These are phyloP conservation scores for Drosophila funebris DNA, from an alignment of 1,140 invertebrate genomes.

Conservation along the genomic window DNA sequence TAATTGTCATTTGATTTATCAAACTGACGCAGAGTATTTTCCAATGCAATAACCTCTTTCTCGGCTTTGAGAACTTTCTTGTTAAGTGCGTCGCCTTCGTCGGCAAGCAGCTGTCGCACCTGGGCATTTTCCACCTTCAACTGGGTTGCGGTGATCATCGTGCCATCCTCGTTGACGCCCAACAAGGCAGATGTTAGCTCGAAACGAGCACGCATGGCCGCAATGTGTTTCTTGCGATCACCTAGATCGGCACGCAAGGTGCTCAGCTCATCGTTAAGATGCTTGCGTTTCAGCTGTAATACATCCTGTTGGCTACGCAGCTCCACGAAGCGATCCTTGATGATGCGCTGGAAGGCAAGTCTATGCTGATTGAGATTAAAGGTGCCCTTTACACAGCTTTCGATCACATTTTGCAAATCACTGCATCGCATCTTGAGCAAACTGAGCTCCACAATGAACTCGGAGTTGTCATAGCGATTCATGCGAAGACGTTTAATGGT, in stretches of 20 bases:
- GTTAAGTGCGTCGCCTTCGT: slow-evolving; percentile 88
- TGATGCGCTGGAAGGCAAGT: slow-evolving; percentile 85
- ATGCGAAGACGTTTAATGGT: slow-evolving; percentile 85
- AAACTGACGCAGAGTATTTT: slow-evolving; percentile 88
- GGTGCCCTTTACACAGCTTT: slow-evolving; percentile 85
- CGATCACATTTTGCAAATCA: slow-evolving; percentile 85
- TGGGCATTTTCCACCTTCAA: slow-evolving; percentile 87
- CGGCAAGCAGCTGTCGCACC: slow-evolving; percentile 86
- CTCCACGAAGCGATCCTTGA: slow-evolving; percentile 86
- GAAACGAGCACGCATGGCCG: slow-evolving; percentile 85
- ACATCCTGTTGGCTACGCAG: slow-evolving; percentile 86
- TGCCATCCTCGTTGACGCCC: slow-evolving; percentile 85
- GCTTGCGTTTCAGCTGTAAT: slow-evolving; percentile 85
- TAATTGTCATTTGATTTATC: slow-evolving; percentile 87
- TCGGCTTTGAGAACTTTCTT: slow-evolving; percentile 87
- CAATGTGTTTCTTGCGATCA: slow-evolving; percentile 85
- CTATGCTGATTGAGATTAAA: slow-evolving; percentile 86
- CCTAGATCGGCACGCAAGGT: slow-evolving; percentile 85
- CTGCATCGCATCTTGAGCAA: slow-evolving; percentile 85
- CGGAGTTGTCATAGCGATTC: slow-evolving; percentile 84
- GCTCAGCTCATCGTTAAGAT: slow-evolving; percentile 85
- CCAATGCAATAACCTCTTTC: slow-evolving; percentile 88
- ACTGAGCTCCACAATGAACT: slow-evolving; percentile 87
- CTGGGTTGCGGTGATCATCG: slow-evolving; percentile 85
- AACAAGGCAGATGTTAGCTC: slow-evolving; percentile 75